phyloP scores from a whole-genome alignment of 2,113 vertebrate species.

The Eublepharis macularius region DNA sequence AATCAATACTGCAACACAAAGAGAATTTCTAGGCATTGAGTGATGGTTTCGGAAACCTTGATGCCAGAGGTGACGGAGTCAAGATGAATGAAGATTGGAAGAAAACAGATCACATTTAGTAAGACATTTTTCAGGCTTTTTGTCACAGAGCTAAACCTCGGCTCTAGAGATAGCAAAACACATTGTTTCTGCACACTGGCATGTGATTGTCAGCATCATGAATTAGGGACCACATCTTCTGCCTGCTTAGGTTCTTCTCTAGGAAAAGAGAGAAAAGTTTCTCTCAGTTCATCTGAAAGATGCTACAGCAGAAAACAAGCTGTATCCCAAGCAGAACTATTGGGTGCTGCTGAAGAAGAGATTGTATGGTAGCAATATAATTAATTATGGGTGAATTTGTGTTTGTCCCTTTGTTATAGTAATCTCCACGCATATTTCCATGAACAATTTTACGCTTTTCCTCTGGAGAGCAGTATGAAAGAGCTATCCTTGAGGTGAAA shows the following conservation, averaged over 20 bases:
- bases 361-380: no score
- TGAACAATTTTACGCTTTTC: neutral
- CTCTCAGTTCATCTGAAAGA: accelerated
- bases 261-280: neutral
- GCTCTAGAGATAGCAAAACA: neutral
- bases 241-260: neutral
- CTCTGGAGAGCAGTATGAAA: neutral
- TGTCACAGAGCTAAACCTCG: neutral
- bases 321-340: neutral
- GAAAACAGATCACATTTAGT: accelerated
- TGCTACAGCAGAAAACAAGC: neutral
- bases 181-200: neutral
- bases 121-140: neutral
- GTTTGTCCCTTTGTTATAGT: neutral
- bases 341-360: neutral
- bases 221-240: neutral
- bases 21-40: neutral
- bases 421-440: no score
- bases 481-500: neutral
- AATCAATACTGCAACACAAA: neutral
- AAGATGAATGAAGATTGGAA: neutral
- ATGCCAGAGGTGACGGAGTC: neutral
- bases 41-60: neutral
- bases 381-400: neutral
- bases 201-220: neutral